These are phyloP conservation scores for Synergus japonicus DNA, from an alignment of 2,888 invertebrate species.

Conservation along the genomic window DNA sequence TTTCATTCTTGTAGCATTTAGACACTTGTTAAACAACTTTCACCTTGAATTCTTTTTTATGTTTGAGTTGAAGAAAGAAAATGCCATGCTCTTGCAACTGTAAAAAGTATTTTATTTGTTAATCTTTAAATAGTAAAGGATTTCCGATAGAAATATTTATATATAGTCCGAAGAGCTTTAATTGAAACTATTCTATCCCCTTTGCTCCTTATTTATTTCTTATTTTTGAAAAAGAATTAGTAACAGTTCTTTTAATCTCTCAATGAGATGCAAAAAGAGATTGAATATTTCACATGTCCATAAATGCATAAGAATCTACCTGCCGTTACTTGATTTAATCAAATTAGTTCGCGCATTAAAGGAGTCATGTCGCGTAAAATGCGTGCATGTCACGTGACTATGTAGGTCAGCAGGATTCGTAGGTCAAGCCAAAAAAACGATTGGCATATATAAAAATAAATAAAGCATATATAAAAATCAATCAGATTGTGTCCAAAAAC, in stretches of 20 bases:
- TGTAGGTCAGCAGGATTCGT: constrained; percentile 16
- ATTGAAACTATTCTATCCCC: no score
- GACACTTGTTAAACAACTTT: background rate
- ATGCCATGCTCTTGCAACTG: background rate
- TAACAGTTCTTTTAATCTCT: background rate
- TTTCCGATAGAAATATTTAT: no score
- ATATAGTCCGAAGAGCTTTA: no score
- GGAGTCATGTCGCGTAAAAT: constrained; percentile 1
- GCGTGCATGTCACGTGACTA: background rate
- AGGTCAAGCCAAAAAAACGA: background rate
- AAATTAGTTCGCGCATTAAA: constrained; percentile 6
- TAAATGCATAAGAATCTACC: background rate
- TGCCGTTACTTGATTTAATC: constrained; percentile 16
- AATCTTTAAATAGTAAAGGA: no score
- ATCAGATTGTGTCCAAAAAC: no score
- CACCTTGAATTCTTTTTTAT: background rate
- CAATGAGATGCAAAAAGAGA: background rate
- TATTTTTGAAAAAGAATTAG: no score
- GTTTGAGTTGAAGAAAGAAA: background rate
- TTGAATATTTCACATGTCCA: background rate
- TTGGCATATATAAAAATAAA: background rate
- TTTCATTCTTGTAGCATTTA: background rate
- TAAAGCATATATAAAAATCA: background rate
- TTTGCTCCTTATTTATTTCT: background rate
- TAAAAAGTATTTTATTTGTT: no score